Base-by-base conservation (phyloP, 2,888 invertebrate genomes). In the Oligia latruncula region DNA sequence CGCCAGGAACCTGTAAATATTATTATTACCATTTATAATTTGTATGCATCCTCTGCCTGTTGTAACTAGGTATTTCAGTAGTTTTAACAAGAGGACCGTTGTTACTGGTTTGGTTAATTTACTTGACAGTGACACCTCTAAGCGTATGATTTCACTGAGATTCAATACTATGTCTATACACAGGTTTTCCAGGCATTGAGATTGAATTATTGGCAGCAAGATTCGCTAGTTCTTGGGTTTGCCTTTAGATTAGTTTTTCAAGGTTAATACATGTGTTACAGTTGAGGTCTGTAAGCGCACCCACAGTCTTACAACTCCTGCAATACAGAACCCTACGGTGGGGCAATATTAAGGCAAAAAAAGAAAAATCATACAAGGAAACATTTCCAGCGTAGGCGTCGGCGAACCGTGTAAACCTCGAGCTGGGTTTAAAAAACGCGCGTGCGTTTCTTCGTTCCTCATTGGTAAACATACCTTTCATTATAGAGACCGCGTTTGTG, bases 1-100 rank as follows among this genome's bases (percentile, higher is more conserved):
- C 90, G 68, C 89, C 83, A 43, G 81, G 77, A 52, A 77, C 85
- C 91, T 90, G 86, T 65, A 82, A 88, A 55, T 8, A 74, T 64
- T 70, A 35, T 71, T 65, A 52, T 60, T 46, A 20, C 9, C 55
- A 60, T 71, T n/a, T 29, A 46, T 40, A 60, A 60, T 46, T 29
- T 35, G 9, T n/a, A 5, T 23, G 11, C 40, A 3, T 17, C 9
- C 4, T 60, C 43, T 29, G n/a, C 8, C 29, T 58, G 29, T 52
- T 17, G 23, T 68, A n/a, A n/a, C 3, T 15, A 15, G 35, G 35
- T 70, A 52, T 70, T 20, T 49, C 20, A 23, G 49, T 15, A 70
- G 2, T 20, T 40, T 40, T 23, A 40, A 40, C 3, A 71, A 55
- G n/a, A 71, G 15, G 0, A 5, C 17, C 0, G 23, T 40, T 60